These are phyloP conservation scores for Anoplopoma fimbria DNA, from an alignment of 2,113 vertebrate genomes.

Conservation along the genomic window DNA sequence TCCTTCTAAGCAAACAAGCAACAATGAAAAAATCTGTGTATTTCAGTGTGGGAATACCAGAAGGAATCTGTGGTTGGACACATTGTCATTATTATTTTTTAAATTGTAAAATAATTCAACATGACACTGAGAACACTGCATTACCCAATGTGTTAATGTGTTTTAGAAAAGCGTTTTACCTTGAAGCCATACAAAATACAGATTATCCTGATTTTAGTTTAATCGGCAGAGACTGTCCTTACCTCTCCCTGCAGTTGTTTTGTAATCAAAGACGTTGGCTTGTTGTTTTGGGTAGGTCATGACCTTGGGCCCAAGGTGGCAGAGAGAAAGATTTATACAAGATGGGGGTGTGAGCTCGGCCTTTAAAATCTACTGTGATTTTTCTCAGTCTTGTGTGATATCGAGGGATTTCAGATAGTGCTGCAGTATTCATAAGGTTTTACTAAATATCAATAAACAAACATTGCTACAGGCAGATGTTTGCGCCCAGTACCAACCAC, in stretches of 20 bases:
- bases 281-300: constrained; percentile 52
- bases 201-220: constrained; percentile 32
- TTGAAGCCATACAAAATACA: constrained; percentile 37
- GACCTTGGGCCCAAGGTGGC: constrained; percentile 28
- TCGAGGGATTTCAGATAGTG: background rate
- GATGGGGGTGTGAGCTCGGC: background rate
- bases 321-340: background rate
- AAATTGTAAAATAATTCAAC: background rate
- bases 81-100: too few species aligned
- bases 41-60: background rate
- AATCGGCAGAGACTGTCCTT: constrained; percentile 11
- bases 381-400: background rate
- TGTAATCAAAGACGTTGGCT: constrained; percentile 32
- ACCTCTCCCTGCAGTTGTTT: background rate
- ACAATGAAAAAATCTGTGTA: background rate
- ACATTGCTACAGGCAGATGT: background rate
- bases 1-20: background rate
- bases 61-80: background rate
- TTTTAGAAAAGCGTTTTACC: background rate
- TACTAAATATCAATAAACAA: background rate
- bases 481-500: background rate
- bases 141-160: background rate
- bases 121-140: background rate
- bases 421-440: too few species aligned
- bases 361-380: background rate